These are phyloP conservation scores for Mus spretus DNA, from an alignment of 2,797 vertebrate species.

Conservation along the genomic window DNA sequence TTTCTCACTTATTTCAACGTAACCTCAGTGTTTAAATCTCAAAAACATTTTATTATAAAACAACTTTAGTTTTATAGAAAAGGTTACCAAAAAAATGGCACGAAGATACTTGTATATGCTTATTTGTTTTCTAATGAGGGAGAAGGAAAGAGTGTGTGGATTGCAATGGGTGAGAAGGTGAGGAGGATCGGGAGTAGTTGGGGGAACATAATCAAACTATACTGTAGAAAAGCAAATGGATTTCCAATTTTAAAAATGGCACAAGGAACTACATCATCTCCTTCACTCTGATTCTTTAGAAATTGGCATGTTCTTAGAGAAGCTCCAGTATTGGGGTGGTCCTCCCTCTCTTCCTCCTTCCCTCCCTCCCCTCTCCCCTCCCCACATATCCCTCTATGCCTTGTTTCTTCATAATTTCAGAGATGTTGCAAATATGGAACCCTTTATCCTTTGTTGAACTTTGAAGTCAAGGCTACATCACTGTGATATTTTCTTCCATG, in stretches of 20 bases:
- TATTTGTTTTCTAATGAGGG: background rate
- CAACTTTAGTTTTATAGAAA: slow-evolving; percentile 64
- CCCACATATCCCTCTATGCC: background rate
- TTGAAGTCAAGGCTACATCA: slow-evolving; percentile 59
- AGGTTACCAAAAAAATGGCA: background rate
- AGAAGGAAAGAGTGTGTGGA: background rate
- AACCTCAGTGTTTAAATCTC: slow-evolving; percentile 44
- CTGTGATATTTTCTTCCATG: slow-evolving; percentile 72
- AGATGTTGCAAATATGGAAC: background rate
- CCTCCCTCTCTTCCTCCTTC: background rate
- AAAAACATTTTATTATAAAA: slow-evolving; percentile 39
- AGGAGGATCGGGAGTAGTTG: background rate
- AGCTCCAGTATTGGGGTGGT: background rate
- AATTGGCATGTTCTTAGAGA: slow-evolving; percentile 29
- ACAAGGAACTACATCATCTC: background rate
- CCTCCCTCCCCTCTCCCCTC: accelerated
- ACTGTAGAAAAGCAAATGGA: background rate
- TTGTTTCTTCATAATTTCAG: slow-evolving; percentile 16
- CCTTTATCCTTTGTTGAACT: slow-evolving; percentile 55
- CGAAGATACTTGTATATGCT: background rate
- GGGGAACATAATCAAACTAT: no score
- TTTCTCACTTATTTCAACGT: slow-evolving; percentile 68
- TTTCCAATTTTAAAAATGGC: background rate
- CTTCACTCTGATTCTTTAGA: slow-evolving; percentile 37
- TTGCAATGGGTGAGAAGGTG: background rate